phyloP scores from a whole-genome alignment of 2,113 vertebrate species.

The Daphoenositta chrysoptera region DNA sequence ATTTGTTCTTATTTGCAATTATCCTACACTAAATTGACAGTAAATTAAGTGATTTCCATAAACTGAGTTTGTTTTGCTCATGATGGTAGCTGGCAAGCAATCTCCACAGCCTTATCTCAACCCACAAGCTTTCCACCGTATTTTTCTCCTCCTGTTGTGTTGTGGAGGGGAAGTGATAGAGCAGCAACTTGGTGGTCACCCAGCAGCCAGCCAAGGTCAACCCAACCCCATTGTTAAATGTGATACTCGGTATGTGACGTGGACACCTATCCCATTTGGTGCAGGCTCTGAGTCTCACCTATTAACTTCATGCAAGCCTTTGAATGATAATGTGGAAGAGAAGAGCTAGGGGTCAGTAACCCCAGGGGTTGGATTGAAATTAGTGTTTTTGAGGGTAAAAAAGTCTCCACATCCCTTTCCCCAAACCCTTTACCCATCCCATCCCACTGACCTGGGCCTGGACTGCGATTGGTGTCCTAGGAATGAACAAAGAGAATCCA shows the following conservation, averaged over 20 bases:
- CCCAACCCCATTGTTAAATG: background rate
- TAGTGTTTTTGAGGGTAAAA: background rate
- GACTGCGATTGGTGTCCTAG: constrained; percentile 24
- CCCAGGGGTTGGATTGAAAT: background rate
- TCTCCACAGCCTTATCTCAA: background rate
- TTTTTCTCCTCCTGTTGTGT: background rate
- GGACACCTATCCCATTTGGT: background rate
- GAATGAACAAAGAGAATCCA: constrained; percentile 44
- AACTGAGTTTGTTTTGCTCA: background rate
- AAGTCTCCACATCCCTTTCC: background rate
- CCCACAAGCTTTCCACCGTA: background rate
- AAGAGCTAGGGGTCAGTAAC: background rate
- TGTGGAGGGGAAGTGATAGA: background rate
- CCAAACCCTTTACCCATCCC: constrained; percentile 1
- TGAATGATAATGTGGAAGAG: background rate
- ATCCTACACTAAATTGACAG: background rate
- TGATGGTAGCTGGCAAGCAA: background rate
- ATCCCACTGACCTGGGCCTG: constrained; percentile 42
- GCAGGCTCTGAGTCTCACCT: background rate
- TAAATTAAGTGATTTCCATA: background rate
- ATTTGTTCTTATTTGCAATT: background rate
- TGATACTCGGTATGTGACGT: background rate
- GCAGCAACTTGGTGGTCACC: background rate
- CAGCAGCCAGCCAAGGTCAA: background rate
- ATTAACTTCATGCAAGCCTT: background rate